These are phyloP conservation scores for Gryllus bimaculatus DNA, from an alignment of 1,140 invertebrate species.

Conservation along the genomic window DNA sequence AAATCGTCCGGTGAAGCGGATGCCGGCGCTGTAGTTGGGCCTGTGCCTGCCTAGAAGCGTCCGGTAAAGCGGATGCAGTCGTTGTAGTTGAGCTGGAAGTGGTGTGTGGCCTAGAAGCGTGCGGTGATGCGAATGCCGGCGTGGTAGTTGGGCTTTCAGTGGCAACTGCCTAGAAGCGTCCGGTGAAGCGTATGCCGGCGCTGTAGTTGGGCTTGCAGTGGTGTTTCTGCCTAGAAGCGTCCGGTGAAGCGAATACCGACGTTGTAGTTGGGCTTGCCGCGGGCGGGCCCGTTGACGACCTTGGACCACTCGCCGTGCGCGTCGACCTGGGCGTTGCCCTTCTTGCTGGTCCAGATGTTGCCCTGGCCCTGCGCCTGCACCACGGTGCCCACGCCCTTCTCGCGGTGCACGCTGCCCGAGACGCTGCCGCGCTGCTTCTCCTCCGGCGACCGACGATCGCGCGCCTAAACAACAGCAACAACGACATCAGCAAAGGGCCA, in stretches of 20 bases:
- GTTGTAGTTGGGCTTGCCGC: conserved; percentile 5
- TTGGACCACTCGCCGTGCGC: not conserved
- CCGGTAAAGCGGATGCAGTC: not conserved
- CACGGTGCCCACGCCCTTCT: conserved; percentile 6
- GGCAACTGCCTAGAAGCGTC: not conserved
- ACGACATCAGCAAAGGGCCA: not conserved
- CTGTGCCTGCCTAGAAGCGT: not conserved
- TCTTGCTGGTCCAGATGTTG: conserved; percentile 20
- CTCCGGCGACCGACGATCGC: not conserved
- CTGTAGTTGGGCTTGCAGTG: too few relatives aligned
- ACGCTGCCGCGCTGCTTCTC: not conserved
- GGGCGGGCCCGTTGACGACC: not conserved
- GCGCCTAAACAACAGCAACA: not conserved
- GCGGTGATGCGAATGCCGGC: too few relatives aligned
- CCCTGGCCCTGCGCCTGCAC: not conserved
- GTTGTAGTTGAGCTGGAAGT: not conserved
- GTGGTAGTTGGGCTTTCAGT: too few relatives aligned
- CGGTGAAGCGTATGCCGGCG: too few relatives aligned
- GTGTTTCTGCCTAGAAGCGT: not conserved
- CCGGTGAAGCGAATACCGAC: not conserved
- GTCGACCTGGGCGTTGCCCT: conserved; percentile 12
- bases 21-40: too few relatives aligned
- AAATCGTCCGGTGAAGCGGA: too few relatives aligned
- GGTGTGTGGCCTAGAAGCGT: too few relatives aligned
- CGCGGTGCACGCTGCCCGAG: not conserved